Evolutionary conservation across 64 coral and sea anemone genomes (phyloP).

Genomic region (Montipora sp.): DNA sequence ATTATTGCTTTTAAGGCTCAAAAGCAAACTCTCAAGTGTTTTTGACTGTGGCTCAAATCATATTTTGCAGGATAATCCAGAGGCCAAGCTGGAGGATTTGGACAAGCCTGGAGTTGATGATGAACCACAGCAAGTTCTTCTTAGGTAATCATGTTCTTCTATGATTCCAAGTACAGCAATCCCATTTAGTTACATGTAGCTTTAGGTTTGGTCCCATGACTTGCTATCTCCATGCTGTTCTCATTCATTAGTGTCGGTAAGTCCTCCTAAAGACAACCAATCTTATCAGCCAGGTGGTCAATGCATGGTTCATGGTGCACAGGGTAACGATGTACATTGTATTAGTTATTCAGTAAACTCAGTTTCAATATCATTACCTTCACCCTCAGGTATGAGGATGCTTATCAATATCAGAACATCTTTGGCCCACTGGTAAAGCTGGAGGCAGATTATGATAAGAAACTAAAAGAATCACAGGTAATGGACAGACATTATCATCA

Average conservation of each 20-base stretch:
- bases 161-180: not conserved
- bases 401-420: conserved; percentile 99
- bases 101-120: conserved; percentile 99
- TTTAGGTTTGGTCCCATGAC: no score
- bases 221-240: no score
- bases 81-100: conserved; percentile 96
- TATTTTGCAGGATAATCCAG: conserved; percentile 86
- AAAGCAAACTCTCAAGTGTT: no score
- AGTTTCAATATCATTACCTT: not conserved
- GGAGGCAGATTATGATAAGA: conserved; percentile 98
- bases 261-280: no score
- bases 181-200: no score
- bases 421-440: conserved; percentile 99
- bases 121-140: conserved; percentile 97
- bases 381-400: conserved; percentile 93
- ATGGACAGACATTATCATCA: not conserved
- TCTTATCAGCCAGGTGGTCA: no score
- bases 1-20: no score
- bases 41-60: not conserved
- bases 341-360: not conserved
- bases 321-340: not conserved
- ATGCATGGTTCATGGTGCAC: no score
- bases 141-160: conserved; percentile 60
- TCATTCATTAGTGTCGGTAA: no score
- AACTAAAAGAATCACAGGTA: conserved; percentile 98